A percentile compares a stretch with the other conserved stretches of the same genome.
phyloP scores from a whole-genome alignment of 2,113 vertebrate genomes.

The Chloroceryle aenea region DNA sequence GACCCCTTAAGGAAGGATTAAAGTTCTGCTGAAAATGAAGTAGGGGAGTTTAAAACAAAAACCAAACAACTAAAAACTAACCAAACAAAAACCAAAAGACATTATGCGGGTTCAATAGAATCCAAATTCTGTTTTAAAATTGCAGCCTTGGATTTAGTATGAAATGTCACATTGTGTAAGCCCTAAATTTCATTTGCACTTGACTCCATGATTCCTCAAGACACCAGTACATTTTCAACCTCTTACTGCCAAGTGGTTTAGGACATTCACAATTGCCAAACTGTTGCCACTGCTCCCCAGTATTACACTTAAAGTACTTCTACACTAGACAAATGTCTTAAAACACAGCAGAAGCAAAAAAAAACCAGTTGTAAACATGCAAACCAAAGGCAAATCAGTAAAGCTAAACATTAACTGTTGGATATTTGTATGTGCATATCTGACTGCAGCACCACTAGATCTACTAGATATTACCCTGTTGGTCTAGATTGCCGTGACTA shows the following conservation, averaged over 20 bases:
- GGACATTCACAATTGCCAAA: neutral
- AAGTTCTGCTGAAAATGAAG: neutral
- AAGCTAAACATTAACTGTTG: slow-evolving; percentile 2
- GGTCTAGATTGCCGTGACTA: neutral
- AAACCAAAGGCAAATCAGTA: neutral
- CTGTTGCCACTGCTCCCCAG: neutral
- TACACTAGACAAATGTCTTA: neutral
- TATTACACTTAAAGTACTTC: neutral
- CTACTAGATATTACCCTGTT: neutral
- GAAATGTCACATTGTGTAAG: neutral
- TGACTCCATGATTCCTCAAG: neutral
- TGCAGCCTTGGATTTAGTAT: neutral
- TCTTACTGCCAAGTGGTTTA: neutral
- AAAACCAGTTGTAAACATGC: neutral
- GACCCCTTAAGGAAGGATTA: neutral
- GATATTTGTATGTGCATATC: neutral
- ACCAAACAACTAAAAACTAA: neutral
- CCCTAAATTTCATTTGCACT: neutral
- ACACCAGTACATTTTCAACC: neutral
- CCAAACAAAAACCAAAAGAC: neutral
- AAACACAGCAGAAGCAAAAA: neutral
- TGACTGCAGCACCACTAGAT: neutral
- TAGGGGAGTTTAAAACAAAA: neutral
- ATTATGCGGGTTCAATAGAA: neutral
- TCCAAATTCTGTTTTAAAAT: neutral